A percentile compares a stretch with the other conserved stretches of the same genome.
Evolutionary conservation across 2,888 invertebrate genomes (phyloP).

Genomic region (Acholoe squamosa): DNA sequence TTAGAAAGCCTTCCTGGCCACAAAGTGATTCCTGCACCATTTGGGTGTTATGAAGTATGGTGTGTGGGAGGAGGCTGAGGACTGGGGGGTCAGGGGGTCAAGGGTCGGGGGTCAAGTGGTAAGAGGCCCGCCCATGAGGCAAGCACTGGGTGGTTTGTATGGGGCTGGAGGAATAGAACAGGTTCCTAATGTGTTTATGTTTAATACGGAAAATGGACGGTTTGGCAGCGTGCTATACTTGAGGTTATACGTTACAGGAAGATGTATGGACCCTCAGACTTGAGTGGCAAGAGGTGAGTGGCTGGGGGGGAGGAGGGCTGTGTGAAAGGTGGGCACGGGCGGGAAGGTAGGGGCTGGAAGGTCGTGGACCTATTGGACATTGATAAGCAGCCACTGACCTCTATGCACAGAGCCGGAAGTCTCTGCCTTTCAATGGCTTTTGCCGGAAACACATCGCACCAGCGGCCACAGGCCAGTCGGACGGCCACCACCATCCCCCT

Average conservation of each 20-base stretch:
- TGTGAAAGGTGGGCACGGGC: not conserved
- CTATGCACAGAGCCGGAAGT: conserved; percentile 4
- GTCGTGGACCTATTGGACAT: not conserved
- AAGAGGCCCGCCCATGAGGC: conserved; percentile 1
- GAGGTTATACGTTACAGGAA: too few relatives aligned
- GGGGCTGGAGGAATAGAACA: not conserved
- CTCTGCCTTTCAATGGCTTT: conserved; percentile 27
- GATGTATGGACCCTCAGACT: too few relatives aligned
- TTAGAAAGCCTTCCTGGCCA: conserved; percentile 1
- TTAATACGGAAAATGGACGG: too few relatives aligned
- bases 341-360: not conserved
- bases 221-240: too few relatives aligned
- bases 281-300: too few relatives aligned
- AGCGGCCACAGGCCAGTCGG: not conserved
- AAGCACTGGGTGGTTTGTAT: not conserved
- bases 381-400: conserved; percentile 13
- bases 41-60: conserved; percentile 26
- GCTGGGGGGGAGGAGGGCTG: not conserved
- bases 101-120: conserved; percentile 14
- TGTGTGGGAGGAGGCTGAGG: not conserved
- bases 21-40: conserved; percentile 31
- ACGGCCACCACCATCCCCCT: not conserved
- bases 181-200: not conserved
- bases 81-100: conserved; percentile 26
- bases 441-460: conserved; percentile 23